Evolutionary conservation across 2,888 invertebrate species (phyloP), one percentile per base, ranked within the genome.

Genomic region (Mesorhabditis spiculigera): DNA sequence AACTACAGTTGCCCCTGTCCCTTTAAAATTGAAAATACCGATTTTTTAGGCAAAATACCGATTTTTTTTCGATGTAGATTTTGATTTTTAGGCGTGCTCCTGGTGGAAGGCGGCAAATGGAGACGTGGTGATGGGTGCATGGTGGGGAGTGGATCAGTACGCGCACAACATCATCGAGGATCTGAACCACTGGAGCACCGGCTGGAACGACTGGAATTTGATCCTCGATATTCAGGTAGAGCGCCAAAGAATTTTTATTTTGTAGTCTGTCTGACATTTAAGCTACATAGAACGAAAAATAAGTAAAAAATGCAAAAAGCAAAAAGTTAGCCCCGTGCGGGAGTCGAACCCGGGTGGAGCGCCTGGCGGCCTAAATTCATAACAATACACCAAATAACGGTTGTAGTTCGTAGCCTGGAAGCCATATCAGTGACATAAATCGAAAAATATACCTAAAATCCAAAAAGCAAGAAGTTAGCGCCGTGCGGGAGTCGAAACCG

Each of bases 181-280:
- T 86, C 84, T 93, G 41, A 90, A 91, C 78, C 90, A 92, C 86
- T 91, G 90, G 88, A 90, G 91, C 0, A 89, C 90, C 41, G 93
- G 92, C 3, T 94, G 93, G 93, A 89, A 93, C 0, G 93, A 94
- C 86, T 94, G 93, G 93, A 94, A 94, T 86, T 87, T 93, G 68
- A 91, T 91, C 16, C 86, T 94, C 43, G 89, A 92, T 84, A 63
- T 76, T 64, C 50, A 74, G 66, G 77, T 69, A 66, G 13, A 13
- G 58, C n/a, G n/a, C n/a, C n/a, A n/a, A n/a, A n/a, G n/a, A n/a
- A n/a, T n/a, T n/a, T 58, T 58, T 10, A 58, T 10, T 58, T 58
- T 58, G 58, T 58, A 58, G n/a, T 10, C 13, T 13, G 10, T 58
- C 58, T 58, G 58, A 63, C 8, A 41, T 3, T n/a, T 8, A 41